These are phyloP conservation scores for Musca vetustissima DNA, from an alignment of 1,140 invertebrate genomes.

Conservation along the genomic window DNA sequence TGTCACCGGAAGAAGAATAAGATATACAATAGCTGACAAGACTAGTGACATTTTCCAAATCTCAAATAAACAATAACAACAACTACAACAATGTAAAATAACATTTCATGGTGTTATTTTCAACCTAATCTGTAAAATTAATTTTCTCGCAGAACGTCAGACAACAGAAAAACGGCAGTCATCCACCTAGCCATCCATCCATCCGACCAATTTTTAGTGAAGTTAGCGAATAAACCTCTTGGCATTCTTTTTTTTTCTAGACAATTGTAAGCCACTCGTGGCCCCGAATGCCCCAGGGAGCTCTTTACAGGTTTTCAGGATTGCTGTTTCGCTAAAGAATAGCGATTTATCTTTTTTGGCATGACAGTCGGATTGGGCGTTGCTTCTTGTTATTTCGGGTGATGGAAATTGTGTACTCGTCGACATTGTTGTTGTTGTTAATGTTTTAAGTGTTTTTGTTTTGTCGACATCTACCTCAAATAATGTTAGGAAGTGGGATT, in stretches of 20 bases:
- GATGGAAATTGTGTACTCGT: too few species aligned
- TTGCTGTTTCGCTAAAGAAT: too few species aligned
- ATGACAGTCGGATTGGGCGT: too few species aligned
- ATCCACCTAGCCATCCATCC: conserved; percentile 24
- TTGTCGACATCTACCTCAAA: too few species aligned
- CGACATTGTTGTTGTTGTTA: too few species aligned
- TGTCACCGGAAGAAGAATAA: not conserved
- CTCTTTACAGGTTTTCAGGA: not conserved
- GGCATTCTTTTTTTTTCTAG: not conserved
- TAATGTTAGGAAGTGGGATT: too few species aligned
- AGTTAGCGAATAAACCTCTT: too few species aligned
- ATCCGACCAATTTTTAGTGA: too few species aligned
- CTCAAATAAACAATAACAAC: not conserved
- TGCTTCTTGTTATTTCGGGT: too few species aligned
- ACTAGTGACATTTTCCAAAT: conserved; percentile 7
- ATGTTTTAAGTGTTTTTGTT: too few species aligned
- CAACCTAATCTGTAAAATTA: conserved; percentile 53
- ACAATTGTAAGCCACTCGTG: conserved; percentile 7
- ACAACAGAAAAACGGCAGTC: not conserved
- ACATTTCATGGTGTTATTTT: conserved; percentile 1
- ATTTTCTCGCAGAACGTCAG: conserved; percentile 43
- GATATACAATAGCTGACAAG: not conserved
- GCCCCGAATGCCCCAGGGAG: conserved; percentile 2
- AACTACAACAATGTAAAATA: not conserved
- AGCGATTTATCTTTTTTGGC: too few species aligned